Evolutionary conservation across 2,797 vertebrate species (phyloP).

Genomic region (Bufotes viridis): DNA sequence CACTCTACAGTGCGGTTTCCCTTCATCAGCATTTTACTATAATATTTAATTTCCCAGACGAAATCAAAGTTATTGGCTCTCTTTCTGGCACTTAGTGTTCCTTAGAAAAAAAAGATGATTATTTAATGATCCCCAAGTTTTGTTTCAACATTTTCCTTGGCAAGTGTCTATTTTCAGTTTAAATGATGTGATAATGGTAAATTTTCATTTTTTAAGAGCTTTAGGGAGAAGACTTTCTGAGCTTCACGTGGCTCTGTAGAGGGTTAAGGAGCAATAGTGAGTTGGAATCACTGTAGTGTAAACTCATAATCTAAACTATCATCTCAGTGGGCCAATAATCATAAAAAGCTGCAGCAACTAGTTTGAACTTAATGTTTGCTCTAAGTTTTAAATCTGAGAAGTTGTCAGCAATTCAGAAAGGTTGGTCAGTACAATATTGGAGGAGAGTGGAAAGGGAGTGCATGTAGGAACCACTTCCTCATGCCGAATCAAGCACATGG

Average conservation of each 20-base stretch:
- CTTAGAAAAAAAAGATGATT: background rate
- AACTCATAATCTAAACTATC: no score
- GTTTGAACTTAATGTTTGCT: no score
- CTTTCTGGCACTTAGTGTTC: background rate
- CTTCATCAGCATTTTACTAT: background rate
- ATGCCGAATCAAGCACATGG: background rate
- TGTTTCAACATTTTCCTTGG: conserved; percentile 29
- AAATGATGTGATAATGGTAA: background rate
- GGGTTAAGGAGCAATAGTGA: background rate
- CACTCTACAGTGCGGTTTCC: background rate
- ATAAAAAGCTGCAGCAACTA: no score
- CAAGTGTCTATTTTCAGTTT: background rate
- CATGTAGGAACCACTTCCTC: no score
- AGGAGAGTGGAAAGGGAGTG: no score
- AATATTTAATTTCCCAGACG: background rate
- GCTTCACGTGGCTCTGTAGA: background rate
- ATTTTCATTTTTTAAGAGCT: background rate
- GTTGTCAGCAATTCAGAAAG: no score
- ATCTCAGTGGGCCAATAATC: no score
- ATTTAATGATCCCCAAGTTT: background rate
- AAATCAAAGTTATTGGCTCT: conserved; percentile 1
- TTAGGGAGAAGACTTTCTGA: background rate
- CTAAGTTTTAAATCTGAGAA: no score
- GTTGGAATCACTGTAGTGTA: background rate
- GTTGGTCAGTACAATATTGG: no score